These are phyloP conservation scores for Tetrapedia diversipes DNA, from an alignment of 2,888 invertebrate species.

Conservation along the genomic window DNA sequence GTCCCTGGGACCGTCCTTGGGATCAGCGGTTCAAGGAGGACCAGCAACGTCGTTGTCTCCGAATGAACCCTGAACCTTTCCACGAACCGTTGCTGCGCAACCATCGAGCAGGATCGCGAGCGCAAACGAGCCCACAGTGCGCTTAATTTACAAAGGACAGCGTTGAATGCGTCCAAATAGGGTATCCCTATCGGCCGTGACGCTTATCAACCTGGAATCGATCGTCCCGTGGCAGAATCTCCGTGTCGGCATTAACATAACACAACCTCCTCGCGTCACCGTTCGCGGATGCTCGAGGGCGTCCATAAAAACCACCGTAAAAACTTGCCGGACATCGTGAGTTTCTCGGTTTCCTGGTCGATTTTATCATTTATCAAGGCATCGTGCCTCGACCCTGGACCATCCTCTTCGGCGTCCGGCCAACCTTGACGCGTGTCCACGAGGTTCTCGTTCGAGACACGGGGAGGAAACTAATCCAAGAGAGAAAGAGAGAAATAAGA, in stretches of 20 bases:
- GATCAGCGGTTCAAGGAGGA: constrained; percentile 51
- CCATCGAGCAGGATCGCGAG: no score
- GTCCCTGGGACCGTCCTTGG: constrained; percentile 48
- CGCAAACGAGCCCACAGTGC: constrained; percentile 7
- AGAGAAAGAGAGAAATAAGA: no score
- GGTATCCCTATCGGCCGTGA: constrained; percentile 2
- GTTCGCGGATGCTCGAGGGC: constrained; percentile 19
- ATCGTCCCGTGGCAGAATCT: not conserved
- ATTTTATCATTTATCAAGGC: constrained; percentile 44
- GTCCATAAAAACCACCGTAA: constrained; percentile 1
- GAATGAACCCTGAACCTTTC: constrained; percentile 56
- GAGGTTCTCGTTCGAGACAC: constrained; percentile 32
- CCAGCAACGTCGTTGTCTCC: constrained; percentile 40
- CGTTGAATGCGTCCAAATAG: constrained; percentile 27
- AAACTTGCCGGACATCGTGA: not conserved
- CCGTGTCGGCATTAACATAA: constrained; percentile 27
- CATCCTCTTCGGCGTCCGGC: not conserved
- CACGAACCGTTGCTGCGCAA: constrained; percentile 8
- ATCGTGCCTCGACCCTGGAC: constrained; percentile 1
- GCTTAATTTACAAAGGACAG: constrained; percentile 35
- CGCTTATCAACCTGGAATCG: constrained; percentile 37
- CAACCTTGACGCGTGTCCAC: constrained; percentile 24
- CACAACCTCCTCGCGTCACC: constrained; percentile 4
- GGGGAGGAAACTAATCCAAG: no score
- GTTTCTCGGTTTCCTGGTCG: constrained; percentile 35